Conservation (phyloP, 2,113 vertebrate genomes). For the Uropsilus gracilis region DNA sequence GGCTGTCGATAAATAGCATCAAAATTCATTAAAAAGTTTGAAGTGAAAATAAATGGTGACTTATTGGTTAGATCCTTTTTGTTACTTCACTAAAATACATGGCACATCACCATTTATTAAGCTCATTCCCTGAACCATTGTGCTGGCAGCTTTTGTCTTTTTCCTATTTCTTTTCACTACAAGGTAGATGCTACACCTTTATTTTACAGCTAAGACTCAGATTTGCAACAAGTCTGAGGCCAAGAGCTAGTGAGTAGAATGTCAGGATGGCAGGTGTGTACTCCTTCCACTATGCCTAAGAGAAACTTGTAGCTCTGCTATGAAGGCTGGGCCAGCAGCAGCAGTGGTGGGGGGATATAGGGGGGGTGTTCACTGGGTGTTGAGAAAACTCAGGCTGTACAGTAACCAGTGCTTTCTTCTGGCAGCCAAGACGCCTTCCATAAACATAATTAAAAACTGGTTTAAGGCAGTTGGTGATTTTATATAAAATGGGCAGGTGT, state of each 20-base stretch:
- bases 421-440: background rate
- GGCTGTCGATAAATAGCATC: background rate
- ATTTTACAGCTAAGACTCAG: background rate
- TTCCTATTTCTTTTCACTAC: background rate
- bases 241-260: too few species aligned
- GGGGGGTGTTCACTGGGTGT: background rate
- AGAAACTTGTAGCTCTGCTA: background rate
- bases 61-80: background rate
- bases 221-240: background rate
- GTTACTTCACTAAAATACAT: background rate
- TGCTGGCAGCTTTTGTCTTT: background rate
- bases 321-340: background rate
- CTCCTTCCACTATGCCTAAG: background rate
- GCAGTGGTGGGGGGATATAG: too few species aligned
- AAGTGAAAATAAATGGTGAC: background rate
- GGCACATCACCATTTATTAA: background rate
- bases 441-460: background rate
- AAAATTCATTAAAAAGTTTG: background rate
- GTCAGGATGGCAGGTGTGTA: background rate
- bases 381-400: background rate
- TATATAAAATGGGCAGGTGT: background rate
- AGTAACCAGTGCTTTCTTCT: background rate
- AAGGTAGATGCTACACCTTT: background rate
- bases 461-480: accelerated
- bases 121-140: background rate